Evolutionary conservation across 2,797 vertebrate species (phyloP), one percentile per base, ranked within the genome.

Genomic region (Lemur catta): DNA sequence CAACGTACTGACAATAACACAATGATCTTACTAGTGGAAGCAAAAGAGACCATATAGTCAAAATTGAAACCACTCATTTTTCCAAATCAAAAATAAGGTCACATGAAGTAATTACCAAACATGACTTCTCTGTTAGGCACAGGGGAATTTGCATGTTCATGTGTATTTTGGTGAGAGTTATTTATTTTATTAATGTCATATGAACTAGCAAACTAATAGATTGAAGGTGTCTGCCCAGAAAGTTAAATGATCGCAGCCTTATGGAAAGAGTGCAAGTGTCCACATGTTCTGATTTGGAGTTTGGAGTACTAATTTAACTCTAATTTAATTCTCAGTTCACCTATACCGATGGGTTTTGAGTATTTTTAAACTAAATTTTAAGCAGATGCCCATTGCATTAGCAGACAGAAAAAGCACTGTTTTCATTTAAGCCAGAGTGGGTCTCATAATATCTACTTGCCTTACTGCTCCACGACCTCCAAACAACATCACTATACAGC

Each of bases 101-200:
- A 94, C 13, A 75, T 6, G 28, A 97, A 88, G 55, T 93, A 97
- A 95, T 97, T 95, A 95, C 95, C 85, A 89, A 65, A 93, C 18
- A 81, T 33, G 82, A 96, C 78, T 95, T 97, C 93, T 92, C 94
- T 89, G 86, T 87, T 85, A 98, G 80, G 92, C 72, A 63, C 67
- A 94, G 48, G 82, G 35, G n/a, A 91, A 95, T 96, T n/a, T 69
- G 74, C 43, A 75, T 79, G n/a, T 43, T 41, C 94, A 63, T 46
- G 46, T 82, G 55, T 80, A 59, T 76, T 94, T 86, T 69, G n/a
- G n/a, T 92, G 65, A 97, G 8, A 14, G 26, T n/a, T 93, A 91
- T 89, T 89, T 82, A 86, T 88, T 92, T 91, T 93, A 43, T 80
- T 87, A 90, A 12, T 71, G 20, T 72, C 88, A 57, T 41, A 79